Evolutionary conservation across 2,797 vertebrate genomes (phyloP).

Genomic region (Lithobates sylvaticus): DNA sequence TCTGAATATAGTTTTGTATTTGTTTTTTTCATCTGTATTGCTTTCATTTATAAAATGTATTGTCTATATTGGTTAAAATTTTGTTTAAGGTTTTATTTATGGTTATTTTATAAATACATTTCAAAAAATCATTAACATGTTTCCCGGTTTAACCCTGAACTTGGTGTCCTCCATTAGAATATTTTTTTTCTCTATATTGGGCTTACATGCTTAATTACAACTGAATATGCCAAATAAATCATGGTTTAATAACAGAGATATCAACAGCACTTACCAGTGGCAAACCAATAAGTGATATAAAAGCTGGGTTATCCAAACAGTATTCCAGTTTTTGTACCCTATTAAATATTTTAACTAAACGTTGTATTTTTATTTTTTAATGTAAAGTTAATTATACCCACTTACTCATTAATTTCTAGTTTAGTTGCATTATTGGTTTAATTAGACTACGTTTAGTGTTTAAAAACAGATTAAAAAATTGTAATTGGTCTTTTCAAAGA

Average conservation of each 20-base stretch:
- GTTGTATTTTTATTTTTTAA: too few relatives aligned
- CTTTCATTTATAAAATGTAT: too few relatives aligned
- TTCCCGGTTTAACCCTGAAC: slow-evolving; percentile 13
- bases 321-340: neutral
- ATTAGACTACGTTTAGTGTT: too few relatives aligned
- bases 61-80: too few relatives aligned
- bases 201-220: slow-evolving; percentile 24
- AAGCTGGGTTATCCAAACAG: neutral
- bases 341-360: too few relatives aligned
- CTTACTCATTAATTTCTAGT: too few relatives aligned
- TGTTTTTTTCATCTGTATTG: too few relatives aligned
- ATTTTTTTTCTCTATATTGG: neutral
- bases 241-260: neutral
- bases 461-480: neutral
- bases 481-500: neutral
- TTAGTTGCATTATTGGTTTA: too few relatives aligned
- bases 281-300: neutral
- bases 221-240: slow-evolving; percentile 9
- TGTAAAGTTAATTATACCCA: too few relatives aligned
- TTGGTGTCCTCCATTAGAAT: slow-evolving; percentile 25
- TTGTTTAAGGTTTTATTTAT: neutral
- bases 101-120: neutral
- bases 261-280: neutral
- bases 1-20: too few relatives aligned
- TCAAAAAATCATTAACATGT: neutral